Evolutionary conservation across 1,140 invertebrate genomes (phyloP).

Genomic region (Tribolium madens): DNA sequence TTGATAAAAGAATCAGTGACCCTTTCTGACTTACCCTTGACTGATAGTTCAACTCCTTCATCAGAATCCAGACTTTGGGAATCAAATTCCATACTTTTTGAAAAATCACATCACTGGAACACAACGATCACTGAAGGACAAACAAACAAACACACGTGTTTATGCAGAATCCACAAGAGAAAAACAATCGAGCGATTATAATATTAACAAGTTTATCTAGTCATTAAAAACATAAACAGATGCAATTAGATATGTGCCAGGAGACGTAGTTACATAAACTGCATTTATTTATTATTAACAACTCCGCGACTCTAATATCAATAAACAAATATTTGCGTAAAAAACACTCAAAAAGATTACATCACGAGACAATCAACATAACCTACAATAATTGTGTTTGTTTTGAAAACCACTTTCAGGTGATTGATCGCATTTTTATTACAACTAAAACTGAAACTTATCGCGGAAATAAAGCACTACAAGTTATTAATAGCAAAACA

Average conservation of each 20-base stretch:
- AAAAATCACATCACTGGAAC: constrained; percentile 40
- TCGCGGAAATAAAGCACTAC: constrained; percentile 13
- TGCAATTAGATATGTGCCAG: constrained; percentile 1
- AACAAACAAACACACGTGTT: constrained; percentile 41
- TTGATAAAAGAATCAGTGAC: constrained; percentile 3
- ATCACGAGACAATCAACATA: constrained; percentile 53
- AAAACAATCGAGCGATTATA: constrained; percentile 18
- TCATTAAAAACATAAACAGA: background rate
- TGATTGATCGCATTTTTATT: background rate
- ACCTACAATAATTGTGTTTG: constrained; percentile 47
- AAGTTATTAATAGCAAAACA: constrained; percentile 16
- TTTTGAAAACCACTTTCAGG: constrained; percentile 39
- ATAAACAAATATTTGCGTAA: constrained; percentile 53
- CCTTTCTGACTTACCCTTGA: constrained; percentile 53
- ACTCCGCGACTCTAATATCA: constrained; percentile 42
- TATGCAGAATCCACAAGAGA: background rate
- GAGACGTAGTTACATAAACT: constrained; percentile 18
- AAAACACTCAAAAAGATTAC: constrained; percentile 52
- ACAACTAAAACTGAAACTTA: background rate
- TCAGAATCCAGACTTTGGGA: constrained; percentile 59
- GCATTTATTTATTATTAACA: constrained; percentile 31
- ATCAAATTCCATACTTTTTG: constrained; percentile 59
- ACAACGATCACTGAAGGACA: constrained; percentile 21
- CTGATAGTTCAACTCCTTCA: constrained; percentile 60
- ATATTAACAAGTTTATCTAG: constrained; percentile 8